A percentile compares a stretch with the other conserved stretches of the same genome.
Evolutionary conservation across 2,888 invertebrate genomes (phyloP).

Genomic region (Adelphocoris suturalis): DNA sequence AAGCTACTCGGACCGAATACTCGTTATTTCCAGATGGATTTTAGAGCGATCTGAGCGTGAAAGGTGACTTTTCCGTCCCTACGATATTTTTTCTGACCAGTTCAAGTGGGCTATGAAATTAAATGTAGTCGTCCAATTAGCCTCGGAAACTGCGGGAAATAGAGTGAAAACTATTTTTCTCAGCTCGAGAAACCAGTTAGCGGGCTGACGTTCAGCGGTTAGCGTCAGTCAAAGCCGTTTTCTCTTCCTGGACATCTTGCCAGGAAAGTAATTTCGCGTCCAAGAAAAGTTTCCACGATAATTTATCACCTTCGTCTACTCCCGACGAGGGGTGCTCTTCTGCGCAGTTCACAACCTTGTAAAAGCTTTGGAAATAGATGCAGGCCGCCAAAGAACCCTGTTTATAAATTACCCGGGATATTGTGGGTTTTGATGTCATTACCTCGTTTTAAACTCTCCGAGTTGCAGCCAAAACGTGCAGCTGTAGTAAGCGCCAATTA

Average conservation of each 20-base stretch:
- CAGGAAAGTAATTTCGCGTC: neutral
- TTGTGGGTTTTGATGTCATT: too few relatives aligned
- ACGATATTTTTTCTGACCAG: neutral
- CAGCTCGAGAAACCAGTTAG: neutral
- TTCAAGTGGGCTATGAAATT: slow-evolving; percentile 22
- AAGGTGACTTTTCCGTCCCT: too few relatives aligned
- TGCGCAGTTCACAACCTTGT: neutral
- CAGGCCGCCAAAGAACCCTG: neutral
- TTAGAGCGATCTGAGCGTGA: too few relatives aligned
- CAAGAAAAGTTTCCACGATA: neutral
- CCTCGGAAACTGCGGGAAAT: neutral
- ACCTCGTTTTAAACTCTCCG: too few relatives aligned
- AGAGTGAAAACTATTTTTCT: neutral
- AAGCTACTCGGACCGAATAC: too few relatives aligned
- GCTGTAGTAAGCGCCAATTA: too few relatives aligned
- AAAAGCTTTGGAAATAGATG: neutral
- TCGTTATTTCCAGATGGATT: too few relatives aligned
- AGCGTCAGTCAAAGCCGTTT: slow-evolving; percentile 12
- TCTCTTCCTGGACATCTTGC: slow-evolving; percentile 42
- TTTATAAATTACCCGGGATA: too few relatives aligned
- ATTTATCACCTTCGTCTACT: slow-evolving; percentile 41
- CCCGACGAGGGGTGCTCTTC: neutral
- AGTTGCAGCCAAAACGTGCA: too few relatives aligned
- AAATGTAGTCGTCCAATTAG: neutral
- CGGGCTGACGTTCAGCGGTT: slow-evolving; percentile 25